phyloP scores from a whole-genome alignment of 2,113 vertebrate species.

The Tychaedon coryphoeus region DNA sequence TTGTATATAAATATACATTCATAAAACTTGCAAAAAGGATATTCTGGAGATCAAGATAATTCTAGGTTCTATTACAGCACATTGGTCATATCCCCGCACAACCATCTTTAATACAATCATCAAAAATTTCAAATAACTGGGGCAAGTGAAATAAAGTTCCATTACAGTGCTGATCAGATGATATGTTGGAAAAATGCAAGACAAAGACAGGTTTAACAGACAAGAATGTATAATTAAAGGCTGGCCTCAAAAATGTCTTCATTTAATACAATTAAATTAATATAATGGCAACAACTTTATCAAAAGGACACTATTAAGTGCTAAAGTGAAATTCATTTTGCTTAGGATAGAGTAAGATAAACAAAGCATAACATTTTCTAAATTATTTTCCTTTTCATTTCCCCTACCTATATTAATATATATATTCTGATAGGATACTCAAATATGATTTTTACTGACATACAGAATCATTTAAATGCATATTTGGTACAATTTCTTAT shows the following conservation, averaged over 20 bases:
- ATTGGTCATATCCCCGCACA: neutral
- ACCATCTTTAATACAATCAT: neutral
- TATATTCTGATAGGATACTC: neutral
- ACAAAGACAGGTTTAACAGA: neutral
- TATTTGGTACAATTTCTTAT: slow-evolving; percentile 52
- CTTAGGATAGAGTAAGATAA: slow-evolving; percentile 6
- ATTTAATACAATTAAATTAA: neutral
- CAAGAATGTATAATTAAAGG: neutral
- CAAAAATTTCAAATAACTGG: neutral
- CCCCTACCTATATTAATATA: slow-evolving; percentile 52
- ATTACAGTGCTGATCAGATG: neutral
- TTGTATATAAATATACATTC: neutral
- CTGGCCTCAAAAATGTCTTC: neutral
- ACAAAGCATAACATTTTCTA: neutral
- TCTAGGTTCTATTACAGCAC: neutral
- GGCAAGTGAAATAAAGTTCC: neutral
- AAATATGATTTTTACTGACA: neutral
- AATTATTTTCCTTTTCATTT: slow-evolving; percentile 13
- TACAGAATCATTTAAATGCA: slow-evolving; percentile 19
- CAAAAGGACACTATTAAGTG: neutral
- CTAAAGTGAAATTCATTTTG: neutral
- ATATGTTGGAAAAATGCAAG: neutral
- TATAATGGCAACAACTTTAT: neutral
- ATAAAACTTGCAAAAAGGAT: neutral
- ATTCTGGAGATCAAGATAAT: neutral